Base-by-base conservation (phyloP, 2,113 vertebrate genomes). In the Arenaria interpres region DNA sequence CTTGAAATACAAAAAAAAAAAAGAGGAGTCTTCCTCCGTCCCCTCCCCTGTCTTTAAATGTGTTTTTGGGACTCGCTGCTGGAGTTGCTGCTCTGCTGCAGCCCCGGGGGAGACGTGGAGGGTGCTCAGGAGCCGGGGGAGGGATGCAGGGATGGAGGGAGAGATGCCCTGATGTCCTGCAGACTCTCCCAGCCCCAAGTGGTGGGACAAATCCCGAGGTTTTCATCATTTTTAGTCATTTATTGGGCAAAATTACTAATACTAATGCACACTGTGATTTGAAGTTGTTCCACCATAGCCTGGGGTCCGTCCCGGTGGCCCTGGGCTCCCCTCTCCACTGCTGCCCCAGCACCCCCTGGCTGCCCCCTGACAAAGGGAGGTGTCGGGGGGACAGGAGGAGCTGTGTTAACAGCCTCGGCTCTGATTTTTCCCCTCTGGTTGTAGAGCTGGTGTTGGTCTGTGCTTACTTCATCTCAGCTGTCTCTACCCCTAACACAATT, bases 301-400 rank as follows among this genome's bases (percentile, higher is more conserved):
- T 4, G 33, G 35, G 30, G 1, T 67, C 46, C 7, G 39, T 30
- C 45, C n/a, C 1, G 2, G 48, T 11, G 19, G 33, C 57, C 45
- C 39, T 15, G 48, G 22, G 56, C 4, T 66, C 19, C 72, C 54
- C 54, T 20, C 39, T 8, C 10, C 2, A 4, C 48, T 4, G 10
- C 41, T 5, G n/a, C 48, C 10, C 41, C 5, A 6, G 43, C 35
- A 22, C 13, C 54, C 50, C 66, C 43, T 24, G 2, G 2, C 73
- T 14, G n/a, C 37, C 13, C 39, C 45, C 18, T 2, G 6, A 15
- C 0, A 10, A 12, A 64, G n/a, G 5, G n/a, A 41, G 27, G 10
- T 4, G 14, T 7, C 1, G 4, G n/a, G 57, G 45, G 54, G 16
- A 7, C 25, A 9, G 0, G 1, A 9, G 69, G 28, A 33, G 28